Evolutionary conservation across 2,888 invertebrate species (phyloP).

Genomic region (Zele albiditarsus): DNA sequence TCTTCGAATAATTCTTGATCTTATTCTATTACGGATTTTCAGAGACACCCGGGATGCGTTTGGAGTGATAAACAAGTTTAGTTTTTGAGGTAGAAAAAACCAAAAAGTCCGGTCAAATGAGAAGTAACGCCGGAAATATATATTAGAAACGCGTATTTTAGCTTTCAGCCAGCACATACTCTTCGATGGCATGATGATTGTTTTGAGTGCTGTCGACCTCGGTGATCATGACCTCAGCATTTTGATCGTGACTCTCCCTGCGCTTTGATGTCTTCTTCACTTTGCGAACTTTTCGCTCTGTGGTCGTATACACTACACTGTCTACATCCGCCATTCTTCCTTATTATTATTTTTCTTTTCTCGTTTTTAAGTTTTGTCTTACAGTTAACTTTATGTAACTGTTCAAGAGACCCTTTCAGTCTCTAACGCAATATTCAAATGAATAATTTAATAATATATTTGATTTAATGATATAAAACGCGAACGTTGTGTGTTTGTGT

Average conservation of each 20-base stretch:
- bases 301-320: conserved; percentile 89
- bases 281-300: conserved; percentile 90
- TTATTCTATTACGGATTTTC: neutral
- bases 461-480: conserved; percentile 2
- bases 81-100: neutral
- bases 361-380: neutral
- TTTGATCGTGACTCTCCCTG: conserved; percentile 83
- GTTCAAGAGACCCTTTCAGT: neutral
- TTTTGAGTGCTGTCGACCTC: conserved; percentile 83
- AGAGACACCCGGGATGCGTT: neutral
- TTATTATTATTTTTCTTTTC: neutral
- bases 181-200: conserved; percentile 81
- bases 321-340: conserved; percentile 90
- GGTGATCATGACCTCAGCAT: conserved; percentile 85
- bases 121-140: conserved; percentile 16
- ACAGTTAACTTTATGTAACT: neutral
- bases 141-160: conserved; percentile 37
- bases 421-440: neutral
- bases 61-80: neutral
- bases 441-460: conserved; percentile 7
- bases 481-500: neutral
- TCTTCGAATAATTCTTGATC: too few species aligned
- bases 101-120: neutral
- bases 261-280: conserved; percentile 91
- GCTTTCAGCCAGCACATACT: conserved; percentile 85